A percentile compares a stretch with the other conserved stretches of the same genome.
Evolutionary conservation across 2,113 vertebrate species (phyloP).

Genomic region (Silurus glanis): DNA sequence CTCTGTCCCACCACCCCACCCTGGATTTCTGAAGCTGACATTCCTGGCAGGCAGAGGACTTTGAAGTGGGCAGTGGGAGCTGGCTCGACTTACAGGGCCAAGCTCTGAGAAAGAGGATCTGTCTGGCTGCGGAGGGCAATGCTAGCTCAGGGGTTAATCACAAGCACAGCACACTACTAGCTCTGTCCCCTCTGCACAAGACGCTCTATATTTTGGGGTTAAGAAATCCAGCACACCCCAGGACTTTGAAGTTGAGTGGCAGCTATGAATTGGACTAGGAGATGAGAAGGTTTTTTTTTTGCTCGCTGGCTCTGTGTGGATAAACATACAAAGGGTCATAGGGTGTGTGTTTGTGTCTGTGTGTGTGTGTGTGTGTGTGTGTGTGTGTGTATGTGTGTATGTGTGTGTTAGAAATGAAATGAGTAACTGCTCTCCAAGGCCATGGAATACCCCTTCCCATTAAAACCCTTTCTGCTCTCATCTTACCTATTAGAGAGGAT

Average conservation of each 20-base stretch:
- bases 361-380: constrained; percentile 41
- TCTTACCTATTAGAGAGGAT: constrained; percentile 43
- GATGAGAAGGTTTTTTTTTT: constrained; percentile 45
- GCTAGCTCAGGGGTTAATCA: constrained; percentile 82
- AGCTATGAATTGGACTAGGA: constrained; percentile 63
- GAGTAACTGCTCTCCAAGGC: constrained; percentile 63
- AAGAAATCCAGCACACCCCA: constrained; percentile 67
- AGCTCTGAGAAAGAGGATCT: constrained; percentile 78
- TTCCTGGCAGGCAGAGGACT: constrained; percentile 79
- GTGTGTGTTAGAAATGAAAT: constrained; percentile 53
- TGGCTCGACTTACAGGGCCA: constrained; percentile 81
- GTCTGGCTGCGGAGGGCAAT: constrained; percentile 78
- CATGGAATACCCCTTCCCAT: constrained; percentile 10
- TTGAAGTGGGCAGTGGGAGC: constrained; percentile 80
- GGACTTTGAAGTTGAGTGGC: constrained; percentile 73
- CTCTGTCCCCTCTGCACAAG: constrained; percentile 74
- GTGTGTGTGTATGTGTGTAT: background rate
- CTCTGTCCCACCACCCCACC: constrained; percentile 48
- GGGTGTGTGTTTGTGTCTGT: constrained; percentile 50
- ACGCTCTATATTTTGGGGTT: constrained; percentile 74
- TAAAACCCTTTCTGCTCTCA: constrained; percentile 24
- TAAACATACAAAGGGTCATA: constrained; percentile 68
- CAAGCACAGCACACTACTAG: constrained; percentile 74
- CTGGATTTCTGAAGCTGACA: constrained; percentile 81
- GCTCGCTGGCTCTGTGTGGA: constrained; percentile 51